Evolutionary conservation across 2,113 vertebrate species (phyloP), one percentile per base, ranked within the genome.

Genomic region (Colaptes auratus): DNA sequence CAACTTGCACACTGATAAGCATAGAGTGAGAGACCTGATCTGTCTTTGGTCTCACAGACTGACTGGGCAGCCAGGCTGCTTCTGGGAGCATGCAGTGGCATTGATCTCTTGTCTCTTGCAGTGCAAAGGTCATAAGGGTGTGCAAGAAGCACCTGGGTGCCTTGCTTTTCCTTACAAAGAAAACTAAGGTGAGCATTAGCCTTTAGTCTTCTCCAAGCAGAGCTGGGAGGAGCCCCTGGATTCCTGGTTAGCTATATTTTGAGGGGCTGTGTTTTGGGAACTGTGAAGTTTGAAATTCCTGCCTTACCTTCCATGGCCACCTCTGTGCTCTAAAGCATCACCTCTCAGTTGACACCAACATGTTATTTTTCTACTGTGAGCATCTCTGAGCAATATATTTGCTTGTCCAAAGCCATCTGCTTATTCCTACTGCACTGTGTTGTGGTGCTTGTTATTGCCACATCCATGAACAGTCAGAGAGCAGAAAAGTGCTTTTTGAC

Each of bases 41-140:
- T 73, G 59, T 8, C 12, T 18, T 36, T 58, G 33, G 35, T 60
- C 58, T 87, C 15, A 1, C 17, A 50, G 56, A 4, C 28, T 25
- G 52, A 6, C 23, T 4, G 10, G 14, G 48, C 60, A 46, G 56
- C 61, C 23, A 46, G 69, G 27, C 42, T 15, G 35, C 30, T 59
- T 25, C 44, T 28, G 0, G 0, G 44, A 48, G 30, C 17, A 1
- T 4, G 25, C 53, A 25, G 59, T 0, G 0, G 65, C 0, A 0
- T 30, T 78, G 28, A 11, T 19, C 35, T 66, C 0, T 0, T 67
- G 59, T 27, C 21, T 77, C 15, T 50, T 66, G 64, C 52, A 10
- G 0, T 18, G 60, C 52, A 31, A 70, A 55, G 52, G 53, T 35
- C 7, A 4, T 36, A 3, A 0, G 69, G 73, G 33, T 3, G 2